Evolutionary conservation across 1,140 invertebrate genomes (phyloP), one percentile per base, ranked within the genome.

Genomic region (Drosophila ficusphila): DNA sequence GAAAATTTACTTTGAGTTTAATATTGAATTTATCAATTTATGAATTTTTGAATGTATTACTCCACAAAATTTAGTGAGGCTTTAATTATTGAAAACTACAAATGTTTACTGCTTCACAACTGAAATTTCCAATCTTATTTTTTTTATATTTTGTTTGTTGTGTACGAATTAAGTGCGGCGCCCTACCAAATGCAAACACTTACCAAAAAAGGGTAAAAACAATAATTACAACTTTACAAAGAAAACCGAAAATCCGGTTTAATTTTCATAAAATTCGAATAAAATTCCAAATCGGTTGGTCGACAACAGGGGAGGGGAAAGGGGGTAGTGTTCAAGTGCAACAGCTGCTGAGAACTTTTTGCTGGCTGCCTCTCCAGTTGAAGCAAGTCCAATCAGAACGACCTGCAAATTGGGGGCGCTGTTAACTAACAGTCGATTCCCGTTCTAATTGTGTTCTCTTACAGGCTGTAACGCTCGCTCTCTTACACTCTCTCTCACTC

Each of bases 171-270:
- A 56, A 65, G 48, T 61, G 67, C 75, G 53, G 61, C 49, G 77
- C 78, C 78, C 78, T 64, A 58, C 51, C 67, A 79, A 79, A 64
- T 48, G 36, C 54, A 51, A 61, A 47, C 18, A 54, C 27, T 7
- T 31, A 54, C 38, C 38, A 48, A 39, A 61, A 46, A 47, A 58
- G 39, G 52, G 48, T 46, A 61, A 51, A 73, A 70, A 42, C 48
- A 52, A 72, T 62, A 73, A 73, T 57, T 82, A 77, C 78, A 68
- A 42, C 76, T 64, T 70, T 58, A 74, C 78, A 57, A 58, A 74
- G 65, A 56, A 70, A 78, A 64, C 53, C 62, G 25, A 57, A 75
- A 79, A 85, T 83, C 79, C 79, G 75, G 79, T 83, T 82, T 82
- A 41, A 70, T 79, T 83, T 58, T 70, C 41, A 73, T 64, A 82